phyloP scores from a whole-genome alignment of 2,797 vertebrate species.

The Momotus momota region DNA sequence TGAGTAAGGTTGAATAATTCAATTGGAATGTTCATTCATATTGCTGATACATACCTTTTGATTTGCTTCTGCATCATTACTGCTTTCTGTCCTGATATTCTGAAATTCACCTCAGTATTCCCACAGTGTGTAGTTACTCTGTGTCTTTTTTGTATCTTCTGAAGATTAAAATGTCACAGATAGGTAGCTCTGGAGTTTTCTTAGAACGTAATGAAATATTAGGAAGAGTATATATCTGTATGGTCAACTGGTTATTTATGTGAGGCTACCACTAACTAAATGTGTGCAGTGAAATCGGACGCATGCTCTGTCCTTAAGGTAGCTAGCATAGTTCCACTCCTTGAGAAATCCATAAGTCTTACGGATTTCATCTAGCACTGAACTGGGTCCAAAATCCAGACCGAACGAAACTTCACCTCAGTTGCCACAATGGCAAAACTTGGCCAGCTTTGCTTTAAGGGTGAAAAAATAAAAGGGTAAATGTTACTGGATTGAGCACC shows the following conservation, averaged over 20 bases:
- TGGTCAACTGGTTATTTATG: background rate
- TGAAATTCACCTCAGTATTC: background rate
- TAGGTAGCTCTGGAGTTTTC: background rate
- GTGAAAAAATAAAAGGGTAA: background rate
- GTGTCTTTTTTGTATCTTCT: background rate
- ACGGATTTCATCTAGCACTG: background rate
- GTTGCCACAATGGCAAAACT: background rate
- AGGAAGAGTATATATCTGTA: rapidly evolving
- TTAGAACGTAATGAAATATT: background rate
- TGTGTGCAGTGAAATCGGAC: background rate
- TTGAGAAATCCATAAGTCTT: background rate
- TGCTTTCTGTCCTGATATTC: background rate
- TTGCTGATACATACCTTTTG: background rate
- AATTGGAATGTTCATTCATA: background rate
- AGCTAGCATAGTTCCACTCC: background rate
- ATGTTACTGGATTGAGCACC: background rate
- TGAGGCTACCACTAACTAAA: background rate
- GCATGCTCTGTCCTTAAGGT: background rate
- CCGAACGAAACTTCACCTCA: background rate
- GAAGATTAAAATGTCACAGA: background rate
- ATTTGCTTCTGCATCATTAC: background rate
- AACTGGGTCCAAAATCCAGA: background rate
- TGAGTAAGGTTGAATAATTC: background rate
- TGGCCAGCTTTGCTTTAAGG: background rate
- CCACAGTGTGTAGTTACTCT: background rate